phyloP scores from a whole-genome alignment of 2,888 invertebrate genomes.

The Agrochola macilenta region DNA sequence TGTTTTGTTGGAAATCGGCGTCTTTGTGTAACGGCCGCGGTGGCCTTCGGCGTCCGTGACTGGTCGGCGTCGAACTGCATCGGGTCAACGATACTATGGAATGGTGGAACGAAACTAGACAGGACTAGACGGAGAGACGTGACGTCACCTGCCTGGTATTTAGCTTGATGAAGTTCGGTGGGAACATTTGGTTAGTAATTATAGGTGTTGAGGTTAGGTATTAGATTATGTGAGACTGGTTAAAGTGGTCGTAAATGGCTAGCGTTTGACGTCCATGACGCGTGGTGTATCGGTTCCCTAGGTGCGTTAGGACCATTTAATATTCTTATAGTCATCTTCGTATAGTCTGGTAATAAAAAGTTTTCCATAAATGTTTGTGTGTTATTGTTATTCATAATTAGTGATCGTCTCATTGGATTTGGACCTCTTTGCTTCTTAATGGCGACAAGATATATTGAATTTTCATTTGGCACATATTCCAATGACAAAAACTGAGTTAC shows the following conservation, averaged over 20 bases:
- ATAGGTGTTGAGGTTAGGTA: slow-evolving; percentile 20
- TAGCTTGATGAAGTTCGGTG: slow-evolving; percentile 52
- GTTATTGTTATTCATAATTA: too few species aligned
- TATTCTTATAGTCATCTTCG: background rate
- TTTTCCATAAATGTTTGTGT: background rate
- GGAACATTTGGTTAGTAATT: slow-evolving; percentile 40
- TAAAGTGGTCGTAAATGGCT: background rate
- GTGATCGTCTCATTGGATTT: background rate
- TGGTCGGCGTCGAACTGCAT: slow-evolving; percentile 41
- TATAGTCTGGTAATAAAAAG: background rate
- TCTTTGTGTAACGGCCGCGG: slow-evolving; percentile 64
- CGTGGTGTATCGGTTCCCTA: too few species aligned
- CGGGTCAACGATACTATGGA: slow-evolving; percentile 57
- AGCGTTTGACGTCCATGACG: background rate
- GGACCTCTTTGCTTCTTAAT: background rate
- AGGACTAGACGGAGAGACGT: slow-evolving; percentile 44
- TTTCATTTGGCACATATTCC: background rate
- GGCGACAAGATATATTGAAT: background rate
- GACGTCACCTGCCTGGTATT: slow-evolving; percentile 56
- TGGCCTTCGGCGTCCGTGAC: slow-evolving; percentile 68
- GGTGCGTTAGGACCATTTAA: too few species aligned
- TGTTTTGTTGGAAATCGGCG: slow-evolving; percentile 59
- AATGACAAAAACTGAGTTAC: background rate
- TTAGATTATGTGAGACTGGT: background rate
- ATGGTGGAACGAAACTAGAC: slow-evolving; percentile 39